phyloP scores from a whole-genome alignment of 2,797 vertebrate species.

The Sebastiscus albofasciatus region DNA sequence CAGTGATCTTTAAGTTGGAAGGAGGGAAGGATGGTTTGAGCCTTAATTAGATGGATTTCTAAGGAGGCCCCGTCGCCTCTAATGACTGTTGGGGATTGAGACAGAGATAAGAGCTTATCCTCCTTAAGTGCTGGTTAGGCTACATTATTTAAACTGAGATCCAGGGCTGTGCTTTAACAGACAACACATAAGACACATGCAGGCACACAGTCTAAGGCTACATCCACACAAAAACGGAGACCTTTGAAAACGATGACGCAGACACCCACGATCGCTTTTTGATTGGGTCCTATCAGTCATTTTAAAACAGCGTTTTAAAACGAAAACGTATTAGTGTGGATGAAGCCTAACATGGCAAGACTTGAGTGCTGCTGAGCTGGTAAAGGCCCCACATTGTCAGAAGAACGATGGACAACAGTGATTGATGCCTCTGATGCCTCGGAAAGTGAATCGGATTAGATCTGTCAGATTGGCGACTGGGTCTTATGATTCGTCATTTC shows the following conservation, averaged over 20 bases:
- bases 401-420: not conserved
- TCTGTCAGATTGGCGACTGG: not conserved
- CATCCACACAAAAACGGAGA: not conserved
- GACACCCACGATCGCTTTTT: too few relatives aligned
- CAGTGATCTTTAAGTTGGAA: conserved; percentile 20
- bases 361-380: not conserved
- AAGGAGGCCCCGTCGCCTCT: conserved; percentile 44
- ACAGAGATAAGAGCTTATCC: conserved; percentile 72
- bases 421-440: conserved; percentile 13
- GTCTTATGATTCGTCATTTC: not conserved
- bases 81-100: conserved; percentile 73
- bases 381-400: not conserved
- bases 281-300: too few relatives aligned
- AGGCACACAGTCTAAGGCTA: not conserved
- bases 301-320: too few relatives aligned
- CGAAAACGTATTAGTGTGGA: too few relatives aligned
- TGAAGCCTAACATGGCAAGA: not conserved
- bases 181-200: conserved; percentile 17
- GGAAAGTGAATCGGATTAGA: not conserved
- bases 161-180: conserved; percentile 37
- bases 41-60: conserved; percentile 70
- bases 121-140: conserved; percentile 56
- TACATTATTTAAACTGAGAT: conserved; percentile 60
- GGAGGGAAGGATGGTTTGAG: conserved; percentile 37
- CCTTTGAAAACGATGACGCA: not conserved